Evolutionary conservation across 2,888 invertebrate species (phyloP).

Genomic region (Caradrina clavipalpis): DNA sequence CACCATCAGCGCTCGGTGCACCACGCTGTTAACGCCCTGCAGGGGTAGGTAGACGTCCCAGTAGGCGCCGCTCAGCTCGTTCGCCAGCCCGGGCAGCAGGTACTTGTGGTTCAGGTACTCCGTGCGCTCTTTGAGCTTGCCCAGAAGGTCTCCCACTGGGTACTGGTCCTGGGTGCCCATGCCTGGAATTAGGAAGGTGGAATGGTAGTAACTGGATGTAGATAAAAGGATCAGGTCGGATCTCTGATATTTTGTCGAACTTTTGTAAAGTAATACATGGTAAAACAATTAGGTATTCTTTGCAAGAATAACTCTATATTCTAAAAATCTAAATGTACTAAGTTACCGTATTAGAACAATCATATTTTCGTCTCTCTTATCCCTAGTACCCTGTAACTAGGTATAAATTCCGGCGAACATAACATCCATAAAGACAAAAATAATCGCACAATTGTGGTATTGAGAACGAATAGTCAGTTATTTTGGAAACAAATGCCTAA

Average conservation of each 20-base stretch:
- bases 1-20: conserved; percentile 95
- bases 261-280: too few species aligned
- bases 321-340: too few species aligned
- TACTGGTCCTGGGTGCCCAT: conserved; percentile 97
- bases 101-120: conserved; percentile 93
- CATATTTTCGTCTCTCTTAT: too few species aligned
- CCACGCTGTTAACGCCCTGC: conserved; percentile 94
- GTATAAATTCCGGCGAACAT: not conserved
- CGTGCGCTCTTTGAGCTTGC: conserved; percentile 95
- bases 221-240: too few species aligned
- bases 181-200: conserved; percentile 81
- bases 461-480: conserved; percentile 15
- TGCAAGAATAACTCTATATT: too few species aligned
- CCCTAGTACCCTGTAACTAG: not conserved
- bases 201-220: not conserved
- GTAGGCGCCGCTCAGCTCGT: conserved; percentile 94
- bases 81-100: conserved; percentile 92
- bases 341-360: too few species aligned
- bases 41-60: conserved; percentile 97
- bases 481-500: conserved; percentile 36
- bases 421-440: not conserved
- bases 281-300: too few species aligned
- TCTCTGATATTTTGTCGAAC: too few species aligned
- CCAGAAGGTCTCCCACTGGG: conserved; percentile 96
- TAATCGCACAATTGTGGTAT: conserved; percentile 9